These are phyloP conservation scores for Amblyraja radiata DNA, from an alignment of 2,797 vertebrate genomes.

Conservation along the genomic window DNA sequence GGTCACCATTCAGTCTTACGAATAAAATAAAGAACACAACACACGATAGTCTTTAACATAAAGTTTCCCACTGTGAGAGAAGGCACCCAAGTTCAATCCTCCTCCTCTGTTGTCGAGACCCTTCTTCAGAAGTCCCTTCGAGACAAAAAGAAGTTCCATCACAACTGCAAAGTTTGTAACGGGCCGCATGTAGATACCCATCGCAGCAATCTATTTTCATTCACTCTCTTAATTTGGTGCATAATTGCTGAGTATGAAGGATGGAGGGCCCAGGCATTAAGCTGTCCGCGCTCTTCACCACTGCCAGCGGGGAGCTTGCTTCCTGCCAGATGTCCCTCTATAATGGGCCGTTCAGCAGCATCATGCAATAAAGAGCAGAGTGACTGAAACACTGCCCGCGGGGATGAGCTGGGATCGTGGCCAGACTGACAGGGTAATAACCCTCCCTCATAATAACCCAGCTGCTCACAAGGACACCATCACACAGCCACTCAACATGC, in stretches of 20 bases:
- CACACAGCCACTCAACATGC: neutral
- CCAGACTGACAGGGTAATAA: conserved; percentile 2
- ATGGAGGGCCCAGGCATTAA: neutral
- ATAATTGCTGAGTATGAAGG: neutral
- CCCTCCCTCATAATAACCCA: neutral
- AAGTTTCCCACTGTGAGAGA: too few species aligned
- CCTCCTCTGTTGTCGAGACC: too few species aligned
- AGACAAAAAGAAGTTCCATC: neutral
- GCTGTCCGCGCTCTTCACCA: neutral
- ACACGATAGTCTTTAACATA: too few species aligned
- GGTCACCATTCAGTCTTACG: too few species aligned
- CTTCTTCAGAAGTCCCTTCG: too few species aligned
- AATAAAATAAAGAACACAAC: too few species aligned
- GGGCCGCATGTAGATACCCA: neutral
- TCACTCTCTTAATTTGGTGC: neutral
- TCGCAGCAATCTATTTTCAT: neutral
- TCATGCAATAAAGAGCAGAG: neutral
- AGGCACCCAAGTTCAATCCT: too few species aligned
- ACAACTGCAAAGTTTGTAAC: too few species aligned
- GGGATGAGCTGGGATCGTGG: neutral
- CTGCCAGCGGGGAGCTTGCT: neutral
- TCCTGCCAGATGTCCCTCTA: conserved; percentile 12
- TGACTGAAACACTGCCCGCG: neutral
- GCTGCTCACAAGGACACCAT: neutral
- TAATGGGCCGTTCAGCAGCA: neutral